A percentile compares a stretch with the other conserved stretches of the same genome.
These are phyloP conservation scores for Microtus montanus DNA, from an alignment of 2,113 vertebrate genomes.

Conservation along the genomic window DNA sequence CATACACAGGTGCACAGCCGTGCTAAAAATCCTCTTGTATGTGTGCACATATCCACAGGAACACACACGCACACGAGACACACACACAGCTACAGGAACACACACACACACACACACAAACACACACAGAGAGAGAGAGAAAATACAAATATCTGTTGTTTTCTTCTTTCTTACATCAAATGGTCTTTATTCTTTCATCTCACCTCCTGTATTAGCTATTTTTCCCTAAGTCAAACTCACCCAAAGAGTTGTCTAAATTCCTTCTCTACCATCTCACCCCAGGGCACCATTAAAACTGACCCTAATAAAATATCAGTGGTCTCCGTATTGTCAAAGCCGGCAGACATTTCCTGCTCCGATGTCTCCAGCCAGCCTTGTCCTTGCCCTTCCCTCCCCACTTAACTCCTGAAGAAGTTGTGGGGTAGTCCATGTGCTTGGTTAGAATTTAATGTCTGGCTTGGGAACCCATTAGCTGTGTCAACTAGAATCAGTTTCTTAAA, in stretches of 20 bases:
- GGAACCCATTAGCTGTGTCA: neutral
- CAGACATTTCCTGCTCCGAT: neutral
- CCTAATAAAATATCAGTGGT: neutral
- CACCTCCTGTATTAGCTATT: neutral
- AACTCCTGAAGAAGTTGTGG: neutral
- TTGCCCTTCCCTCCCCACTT: neutral
- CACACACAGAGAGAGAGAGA: too few species aligned
- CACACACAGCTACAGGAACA: neutral
- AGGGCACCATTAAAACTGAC: neutral
- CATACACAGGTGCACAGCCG: neutral
- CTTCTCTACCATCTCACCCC: neutral
- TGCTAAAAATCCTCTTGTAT: neutral
- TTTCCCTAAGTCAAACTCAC: neutral
- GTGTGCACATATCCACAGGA: neutral
- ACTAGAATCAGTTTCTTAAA: neutral
- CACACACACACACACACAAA: too few species aligned
- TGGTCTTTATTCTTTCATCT: neutral
- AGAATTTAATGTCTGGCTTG: neutral
- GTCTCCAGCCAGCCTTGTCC: neutral
- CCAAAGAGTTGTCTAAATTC: neutral
- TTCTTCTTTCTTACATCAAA: constrained; percentile 1
- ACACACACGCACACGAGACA: neutral
- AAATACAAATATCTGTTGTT: neutral
- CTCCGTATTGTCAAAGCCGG: neutral
- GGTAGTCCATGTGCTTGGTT: neutral